A percentile compares a stretch with the other conserved stretches of the same genome.
Evolutionary conservation across 2,888 invertebrate species (phyloP).

Genomic region (Ochropacha duplaris): DNA sequence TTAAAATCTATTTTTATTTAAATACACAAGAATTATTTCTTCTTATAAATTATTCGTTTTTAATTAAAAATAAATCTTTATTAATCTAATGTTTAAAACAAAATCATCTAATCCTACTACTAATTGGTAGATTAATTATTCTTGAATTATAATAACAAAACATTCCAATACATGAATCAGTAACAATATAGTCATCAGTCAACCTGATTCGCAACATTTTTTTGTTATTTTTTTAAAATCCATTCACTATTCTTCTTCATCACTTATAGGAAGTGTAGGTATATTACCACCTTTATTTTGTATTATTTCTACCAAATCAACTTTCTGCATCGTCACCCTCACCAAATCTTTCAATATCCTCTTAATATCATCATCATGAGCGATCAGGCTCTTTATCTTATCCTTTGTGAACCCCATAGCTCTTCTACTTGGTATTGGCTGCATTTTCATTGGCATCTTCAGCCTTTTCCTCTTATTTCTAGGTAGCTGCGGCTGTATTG

Average conservation of each 20-base stretch:
- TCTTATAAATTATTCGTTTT: too few species aligned
- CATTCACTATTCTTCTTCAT: background rate
- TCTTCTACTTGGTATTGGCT: slow-evolving; percentile 45
- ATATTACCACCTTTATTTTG: slow-evolving; percentile 20
- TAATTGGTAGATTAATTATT: too few species aligned
- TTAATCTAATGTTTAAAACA: too few species aligned
- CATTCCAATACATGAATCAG: too few species aligned
- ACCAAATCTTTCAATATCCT: slow-evolving; percentile 73
- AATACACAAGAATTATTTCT: too few species aligned
- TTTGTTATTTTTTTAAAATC: background rate
- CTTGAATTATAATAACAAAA: too few species aligned
- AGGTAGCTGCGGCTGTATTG: slow-evolving; percentile 17
- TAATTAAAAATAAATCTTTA: too few species aligned
- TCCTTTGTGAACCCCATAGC: slow-evolving; percentile 59
- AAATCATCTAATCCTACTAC: too few species aligned
- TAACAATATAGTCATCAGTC: too few species aligned
- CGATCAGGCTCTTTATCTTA: slow-evolving; percentile 62
- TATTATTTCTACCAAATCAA: slow-evolving; percentile 57
- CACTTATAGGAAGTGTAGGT: background rate
- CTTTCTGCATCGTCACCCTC: slow-evolving; percentile 74
- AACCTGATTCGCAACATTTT: too few species aligned
- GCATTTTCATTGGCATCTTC: slow-evolving; percentile 24
- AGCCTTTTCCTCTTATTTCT: slow-evolving; percentile 45
- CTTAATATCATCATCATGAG: slow-evolving; percentile 70
- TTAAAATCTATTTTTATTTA: too few species aligned